Evolutionary conservation across 2,113 vertebrate genomes (phyloP), one percentile per base, ranked within the genome.

Genomic region (Scopus umbretta): DNA sequence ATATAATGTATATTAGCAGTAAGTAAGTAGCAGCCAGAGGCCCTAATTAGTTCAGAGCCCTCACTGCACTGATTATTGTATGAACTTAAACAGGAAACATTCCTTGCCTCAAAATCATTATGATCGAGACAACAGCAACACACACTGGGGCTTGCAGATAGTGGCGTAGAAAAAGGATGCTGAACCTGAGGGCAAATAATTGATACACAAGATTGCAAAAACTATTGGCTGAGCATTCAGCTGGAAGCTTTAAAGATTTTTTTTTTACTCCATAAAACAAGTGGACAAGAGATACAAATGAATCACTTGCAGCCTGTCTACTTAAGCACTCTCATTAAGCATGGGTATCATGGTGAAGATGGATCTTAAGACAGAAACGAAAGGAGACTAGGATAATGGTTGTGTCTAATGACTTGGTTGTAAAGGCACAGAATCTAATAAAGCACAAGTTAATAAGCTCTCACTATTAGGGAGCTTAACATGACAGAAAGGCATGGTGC

Each of bases 261-360:
- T 40, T 63, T 89, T 55, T 73, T 21, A 63, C 65, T 93, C 66
- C 49, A 75, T 79, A 40, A 81, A 92, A 67, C 49, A 87, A 94
- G 89, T 62, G 25, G 27, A 75, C 61, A 91, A 83, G 86, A 81
- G 76, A 85, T 87, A 72, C 43, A 79, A 88, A 94, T 89, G 56
- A 88, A 95, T 95, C 82, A 88, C 65, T 84, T 75, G 42, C 34
- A 30, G 50, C 72, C 88, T 92, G 95, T 62, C 82, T 83, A 23
- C 94, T 93, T 95, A 96, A 95, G 92, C 80, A 74, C 61, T 89
- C 83, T 76, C 84, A 94, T 95, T 97, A 96, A 81, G 70, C 66
- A 87, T 1, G 6, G 61, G 34, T 56, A 82, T 81, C 56, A 27
- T 15, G 6, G 66, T 76, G 70, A 94, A 92, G 88, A 91, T 65